phyloP scores from a whole-genome alignment of 2,888 invertebrate species.

The Amphipoea oculea region DNA sequence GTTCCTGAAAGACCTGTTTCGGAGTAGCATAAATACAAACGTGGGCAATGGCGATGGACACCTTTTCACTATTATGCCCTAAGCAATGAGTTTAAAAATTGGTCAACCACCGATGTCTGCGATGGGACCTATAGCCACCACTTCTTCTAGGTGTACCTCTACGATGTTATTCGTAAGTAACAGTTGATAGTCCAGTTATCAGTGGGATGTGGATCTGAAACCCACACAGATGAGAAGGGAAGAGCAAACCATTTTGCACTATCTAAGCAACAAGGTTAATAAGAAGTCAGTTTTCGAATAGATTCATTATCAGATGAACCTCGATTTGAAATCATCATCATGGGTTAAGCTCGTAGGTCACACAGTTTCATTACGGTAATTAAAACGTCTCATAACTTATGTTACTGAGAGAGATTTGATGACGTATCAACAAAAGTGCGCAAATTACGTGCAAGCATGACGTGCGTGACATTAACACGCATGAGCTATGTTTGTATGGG shows the following conservation, averaged over 20 bases:
- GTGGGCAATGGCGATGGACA: not conserved
- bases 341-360: not conserved
- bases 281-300: not conserved
- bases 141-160: not conserved
- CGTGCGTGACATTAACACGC: not conserved
- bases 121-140: not conserved
- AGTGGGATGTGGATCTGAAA: not conserved
- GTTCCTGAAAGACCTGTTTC: not conserved
- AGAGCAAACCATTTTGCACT: not conserved
- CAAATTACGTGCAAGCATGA: not conserved
- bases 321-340: not conserved
- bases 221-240: not conserved
- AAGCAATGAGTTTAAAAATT: not conserved
- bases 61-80: not conserved
- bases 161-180: not conserved
- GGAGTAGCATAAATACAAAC: not conserved
- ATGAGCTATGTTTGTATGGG: not conserved
- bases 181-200: not conserved
- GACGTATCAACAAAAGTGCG: constrained; percentile 4
- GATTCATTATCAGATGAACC: no score
- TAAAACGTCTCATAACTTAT: not conserved
- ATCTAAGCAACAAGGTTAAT: not conserved
- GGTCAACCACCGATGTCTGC: not conserved
- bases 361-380: not conserved
- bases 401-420: constrained; percentile 1